A percentile compares a stretch with the other conserved stretches of the same genome.
Conservation (phyloP, 2,888 invertebrate genomes). For the Julus scandinavius region DNA sequence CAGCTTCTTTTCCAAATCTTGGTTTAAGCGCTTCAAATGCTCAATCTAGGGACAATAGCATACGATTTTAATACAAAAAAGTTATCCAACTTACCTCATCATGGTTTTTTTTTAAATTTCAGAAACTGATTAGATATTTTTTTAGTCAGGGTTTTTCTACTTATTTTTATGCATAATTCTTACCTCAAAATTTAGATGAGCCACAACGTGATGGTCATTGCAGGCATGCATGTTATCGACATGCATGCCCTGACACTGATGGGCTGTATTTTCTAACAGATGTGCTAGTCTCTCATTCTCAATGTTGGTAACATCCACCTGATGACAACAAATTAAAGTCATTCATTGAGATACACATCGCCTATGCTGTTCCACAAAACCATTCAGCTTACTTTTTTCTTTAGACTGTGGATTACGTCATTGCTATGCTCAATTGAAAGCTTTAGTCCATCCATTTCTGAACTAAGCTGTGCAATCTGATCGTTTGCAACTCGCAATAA, state of each 20-base stretch:
- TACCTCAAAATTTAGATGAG: slow-evolving; percentile 53
- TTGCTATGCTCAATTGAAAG: not conserved
- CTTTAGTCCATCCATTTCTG: not conserved
- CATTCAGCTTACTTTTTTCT: not conserved
- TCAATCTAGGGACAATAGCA: slow-evolving; percentile 20
- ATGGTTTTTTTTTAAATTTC: no score
- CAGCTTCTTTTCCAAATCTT: slow-evolving; percentile 52
- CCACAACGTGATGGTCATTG: slow-evolving; percentile 36
- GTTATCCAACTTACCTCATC: no score
- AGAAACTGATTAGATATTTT: no score
- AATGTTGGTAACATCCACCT: slow-evolving; percentile 47
- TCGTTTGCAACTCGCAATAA: slow-evolving; percentile 43
- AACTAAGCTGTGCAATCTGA: slow-evolving; percentile 1
- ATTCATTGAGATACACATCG: not conserved
- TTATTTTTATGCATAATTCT: not conserved
- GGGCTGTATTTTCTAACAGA: not conserved
- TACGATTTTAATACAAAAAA: not conserved
- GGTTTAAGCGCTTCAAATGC: slow-evolving; percentile 51
- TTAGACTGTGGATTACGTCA: not conserved
- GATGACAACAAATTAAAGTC: not conserved
- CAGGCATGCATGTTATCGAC: slow-evolving; percentile 29
- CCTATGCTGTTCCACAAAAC: not conserved
- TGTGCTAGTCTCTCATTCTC: slow-evolving; percentile 43
- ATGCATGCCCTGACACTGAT: not conserved
- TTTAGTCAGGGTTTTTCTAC: no score